Percentiles rank a stretch among this genome's conserved stretches.
Evolutionary conservation across 2,888 invertebrate species (phyloP).

Genomic region (Meiosimyza decipiens): DNA sequence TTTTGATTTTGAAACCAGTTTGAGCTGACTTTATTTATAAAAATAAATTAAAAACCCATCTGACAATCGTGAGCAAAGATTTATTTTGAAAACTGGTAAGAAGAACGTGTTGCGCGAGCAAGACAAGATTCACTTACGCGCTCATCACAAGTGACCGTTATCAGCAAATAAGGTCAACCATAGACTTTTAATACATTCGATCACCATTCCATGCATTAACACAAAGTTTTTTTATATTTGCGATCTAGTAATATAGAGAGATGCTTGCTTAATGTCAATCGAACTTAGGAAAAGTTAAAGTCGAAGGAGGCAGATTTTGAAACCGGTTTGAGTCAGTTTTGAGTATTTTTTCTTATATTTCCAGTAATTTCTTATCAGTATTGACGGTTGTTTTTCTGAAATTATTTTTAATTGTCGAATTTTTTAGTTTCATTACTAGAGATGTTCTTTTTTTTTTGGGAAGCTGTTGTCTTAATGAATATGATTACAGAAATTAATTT

Average conservation of each 20-base stretch:
- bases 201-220: slow-evolving; percentile 18
- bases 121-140: slow-evolving; percentile 21
- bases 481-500: slow-evolving; percentile 1
- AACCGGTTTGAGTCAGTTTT: slow-evolving; percentile 53
- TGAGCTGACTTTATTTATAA: slow-evolving; percentile 41
- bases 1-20: slow-evolving; percentile 40
- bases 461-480: not conserved
- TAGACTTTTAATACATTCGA: slow-evolving; percentile 45
- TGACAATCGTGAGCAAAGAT: slow-evolving; percentile 25
- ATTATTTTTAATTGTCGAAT: slow-evolving; percentile 4
- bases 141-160: slow-evolving; percentile 49
- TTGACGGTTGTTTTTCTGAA: not conserved
- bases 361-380: slow-evolving; percentile 38
- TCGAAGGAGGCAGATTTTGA: slow-evolving; percentile 44
- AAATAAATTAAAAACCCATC: slow-evolving; percentile 37
- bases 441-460: not conserved
- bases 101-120: not conserved
- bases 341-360: slow-evolving; percentile 43
- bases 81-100: slow-evolving; percentile 47
- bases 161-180: slow-evolving; percentile 56
- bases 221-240: not conserved
- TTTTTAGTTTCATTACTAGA: not conserved
- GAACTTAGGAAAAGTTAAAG: slow-evolving; percentile 38
- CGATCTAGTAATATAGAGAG: not conserved
- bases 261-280: slow-evolving; percentile 15